phyloP scores from a whole-genome alignment of 2,113 vertebrate species.

The Anhinga rufa region DNA sequence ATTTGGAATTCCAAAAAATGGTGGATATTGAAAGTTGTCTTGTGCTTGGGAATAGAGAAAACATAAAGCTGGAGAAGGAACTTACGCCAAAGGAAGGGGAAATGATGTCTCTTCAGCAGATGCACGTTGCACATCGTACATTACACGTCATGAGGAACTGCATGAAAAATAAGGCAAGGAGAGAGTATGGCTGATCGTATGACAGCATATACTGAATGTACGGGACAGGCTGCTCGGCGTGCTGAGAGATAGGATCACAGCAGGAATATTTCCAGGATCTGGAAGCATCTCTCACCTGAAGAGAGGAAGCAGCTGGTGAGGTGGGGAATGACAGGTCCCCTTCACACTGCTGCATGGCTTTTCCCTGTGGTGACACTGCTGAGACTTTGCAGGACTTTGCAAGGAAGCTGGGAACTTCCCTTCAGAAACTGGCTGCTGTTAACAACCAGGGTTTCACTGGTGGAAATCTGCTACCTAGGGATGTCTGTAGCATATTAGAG shows the following conservation, averaged over 20 bases:
- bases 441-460: background rate
- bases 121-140: rapidly evolving
- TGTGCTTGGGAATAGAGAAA: background rate
- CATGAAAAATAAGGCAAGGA: background rate
- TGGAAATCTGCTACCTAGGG: background rate
- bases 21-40: background rate
- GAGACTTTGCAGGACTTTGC: background rate
- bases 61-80: background rate
- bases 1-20: background rate
- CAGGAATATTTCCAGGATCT: background rate
- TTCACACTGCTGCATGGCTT: background rate
- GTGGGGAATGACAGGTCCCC: background rate
- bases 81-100: background rate
- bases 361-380: background rate
- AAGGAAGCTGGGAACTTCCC: background rate
- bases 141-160: rapidly evolving
- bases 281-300: background rate
- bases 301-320: background rate
- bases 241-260: background rate
- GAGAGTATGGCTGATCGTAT: background rate
- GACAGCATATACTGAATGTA: rapidly evolving
- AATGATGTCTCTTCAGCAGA: background rate
- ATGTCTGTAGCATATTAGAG: background rate
- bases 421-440: background rate
- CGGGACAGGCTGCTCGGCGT: background rate